phyloP scores from a whole-genome alignment of 53 echinoderm and acorn worm species.

The Astropecten irregularis region DNA sequence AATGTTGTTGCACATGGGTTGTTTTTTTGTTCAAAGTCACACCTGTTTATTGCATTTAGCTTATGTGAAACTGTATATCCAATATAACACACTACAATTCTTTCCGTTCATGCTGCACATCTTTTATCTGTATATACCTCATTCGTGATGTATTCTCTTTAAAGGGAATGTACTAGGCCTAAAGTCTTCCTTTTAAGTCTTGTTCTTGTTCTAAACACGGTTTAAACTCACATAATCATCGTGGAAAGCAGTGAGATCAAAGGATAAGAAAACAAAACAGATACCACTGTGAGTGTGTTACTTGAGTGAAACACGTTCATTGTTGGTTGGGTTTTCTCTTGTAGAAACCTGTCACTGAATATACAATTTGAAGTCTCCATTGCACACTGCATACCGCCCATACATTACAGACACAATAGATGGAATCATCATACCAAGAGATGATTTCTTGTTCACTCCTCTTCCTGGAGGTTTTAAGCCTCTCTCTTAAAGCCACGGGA shows the following conservation, averaged over 20 bases:
- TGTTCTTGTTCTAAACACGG: no score
- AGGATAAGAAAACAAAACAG: background rate
- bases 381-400: background rate
- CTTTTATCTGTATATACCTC: no score
- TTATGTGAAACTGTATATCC: no score
- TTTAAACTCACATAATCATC: background rate
- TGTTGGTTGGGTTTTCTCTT: background rate
- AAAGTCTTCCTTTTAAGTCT: no score
- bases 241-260: background rate
- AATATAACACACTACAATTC: no score
- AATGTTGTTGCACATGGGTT: no score
- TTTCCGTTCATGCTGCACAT: no score
- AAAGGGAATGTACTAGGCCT: no score
- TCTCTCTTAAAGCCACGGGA: background rate
- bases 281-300: background rate
- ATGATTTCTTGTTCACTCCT: background rate
- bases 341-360: background rate
- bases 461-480: background rate
- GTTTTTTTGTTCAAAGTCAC: no score
- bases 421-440: slow-evolving; percentile 10
- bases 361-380: background rate
- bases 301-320: background rate
- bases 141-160: no score
- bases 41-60: no score
- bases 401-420: slow-evolving; percentile 6